Evolutionary conservation across 2,888 invertebrate species (phyloP), one percentile per base, ranked within the genome.

Genomic region (Lycia hirtaria): DNA sequence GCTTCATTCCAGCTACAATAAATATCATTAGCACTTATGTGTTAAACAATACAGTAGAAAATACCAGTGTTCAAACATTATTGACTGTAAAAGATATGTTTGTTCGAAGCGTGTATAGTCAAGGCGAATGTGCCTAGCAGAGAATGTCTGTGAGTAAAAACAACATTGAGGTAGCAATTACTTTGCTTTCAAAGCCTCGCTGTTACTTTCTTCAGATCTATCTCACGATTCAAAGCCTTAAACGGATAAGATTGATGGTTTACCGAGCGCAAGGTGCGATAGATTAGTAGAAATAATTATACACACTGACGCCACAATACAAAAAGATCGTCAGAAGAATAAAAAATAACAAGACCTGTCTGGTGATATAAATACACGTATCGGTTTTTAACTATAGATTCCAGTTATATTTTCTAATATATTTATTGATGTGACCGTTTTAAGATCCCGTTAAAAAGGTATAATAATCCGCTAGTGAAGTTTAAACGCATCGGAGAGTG

Each of bases 111-210:
- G 41, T 58, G 57, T 47, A 14, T n/a, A 20, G 47, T 28, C 26
- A 17, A 56, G 50, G 58, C 41, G 51, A 62, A 57, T 60, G 50
- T 62, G 52, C 30, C 53, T 54, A 59, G 58, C 55, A 52, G 55
- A 35, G 52, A 58, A 52, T 43, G 52, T 56, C 47, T 48, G 50
- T 41, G 30, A 45, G 55, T 57, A 57, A 53, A 52, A 64, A 53
- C 74, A 62, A 69, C 72, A 64, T 68, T 59, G 60, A 75, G 70
- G 71, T 69, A 71, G 71, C 71, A 80, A 81, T 81, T 80, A 81
- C 73, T 76, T 83, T 73, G 70, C 81, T 83, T 83, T 81, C 79
- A 66, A 76, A 72, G 67, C 67, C 68, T 69, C 73, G 63, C 62
- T 64, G 63, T 61, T 69, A 66, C 75, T 80, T 78, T 77, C 75